A percentile compares a stretch with the other conserved stretches of the same genome.
phyloP scores from a whole-genome alignment of 2,113 vertebrate genomes.

The Phalacrocorax aristotelis region DNA sequence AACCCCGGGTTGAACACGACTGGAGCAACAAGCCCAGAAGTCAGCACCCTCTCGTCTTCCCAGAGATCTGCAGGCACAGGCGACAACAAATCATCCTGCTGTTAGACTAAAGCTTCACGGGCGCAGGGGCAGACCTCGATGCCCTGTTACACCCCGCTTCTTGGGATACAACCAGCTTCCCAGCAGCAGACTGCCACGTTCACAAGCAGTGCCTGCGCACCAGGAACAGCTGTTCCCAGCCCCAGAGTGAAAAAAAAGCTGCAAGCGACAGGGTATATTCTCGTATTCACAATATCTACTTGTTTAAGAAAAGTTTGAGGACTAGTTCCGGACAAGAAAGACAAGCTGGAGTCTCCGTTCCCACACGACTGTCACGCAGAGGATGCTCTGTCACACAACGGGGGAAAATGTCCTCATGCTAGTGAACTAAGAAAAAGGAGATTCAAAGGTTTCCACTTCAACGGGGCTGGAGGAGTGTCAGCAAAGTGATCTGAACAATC shows the following conservation, averaged over 20 bases:
- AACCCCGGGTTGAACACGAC: not conserved
- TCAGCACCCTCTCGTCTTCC: not conserved
- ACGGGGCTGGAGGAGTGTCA: not conserved
- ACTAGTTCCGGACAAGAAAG: not conserved
- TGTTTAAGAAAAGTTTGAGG: not conserved
- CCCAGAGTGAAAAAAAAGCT: not conserved
- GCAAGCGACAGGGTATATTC: not conserved
- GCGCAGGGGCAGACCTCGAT: not conserved
- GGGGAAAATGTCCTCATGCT: not conserved
- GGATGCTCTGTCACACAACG: rapidly evolving
- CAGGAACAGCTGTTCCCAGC: not conserved
- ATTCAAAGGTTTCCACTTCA: not conserved
- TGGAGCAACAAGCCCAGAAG: not conserved
- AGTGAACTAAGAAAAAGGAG: not conserved
- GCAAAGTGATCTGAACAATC: not conserved
- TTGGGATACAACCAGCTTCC: not conserved
- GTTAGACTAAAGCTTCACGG: not conserved
- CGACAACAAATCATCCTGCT: not conserved
- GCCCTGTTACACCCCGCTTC: not conserved
- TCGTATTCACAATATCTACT: not conserved
- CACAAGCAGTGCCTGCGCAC: not conserved
- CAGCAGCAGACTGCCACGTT: not conserved
- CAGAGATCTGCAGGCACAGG: not conserved
- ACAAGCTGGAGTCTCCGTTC: not conserved
- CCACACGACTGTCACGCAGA: not conserved